Conservation (phyloP, 2,888 invertebrate species). For the Ceramica pisi region DNA sequence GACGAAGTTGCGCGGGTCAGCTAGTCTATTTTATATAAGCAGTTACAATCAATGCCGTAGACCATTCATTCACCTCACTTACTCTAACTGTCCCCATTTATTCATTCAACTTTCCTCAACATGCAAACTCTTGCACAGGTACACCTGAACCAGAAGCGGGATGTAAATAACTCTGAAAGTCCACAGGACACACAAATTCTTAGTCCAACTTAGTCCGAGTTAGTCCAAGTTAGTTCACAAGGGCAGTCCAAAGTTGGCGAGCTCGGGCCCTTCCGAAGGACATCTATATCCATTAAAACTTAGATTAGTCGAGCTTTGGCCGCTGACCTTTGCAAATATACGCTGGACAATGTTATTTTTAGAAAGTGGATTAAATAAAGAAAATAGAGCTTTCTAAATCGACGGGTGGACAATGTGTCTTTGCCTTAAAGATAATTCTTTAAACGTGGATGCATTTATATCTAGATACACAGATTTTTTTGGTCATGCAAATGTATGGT, state of each 20-base stretch:
- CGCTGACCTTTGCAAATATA: constrained; percentile 46
- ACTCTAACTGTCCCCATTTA: not conserved
- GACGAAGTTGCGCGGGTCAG: no score
- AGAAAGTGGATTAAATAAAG: constrained; percentile 19
- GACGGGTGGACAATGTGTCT: not conserved
- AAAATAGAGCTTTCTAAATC: constrained; percentile 8
- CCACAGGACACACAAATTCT: constrained; percentile 46
- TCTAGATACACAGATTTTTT: no score
- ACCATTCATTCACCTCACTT: not conserved
- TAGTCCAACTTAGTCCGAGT: constrained; percentile 51
- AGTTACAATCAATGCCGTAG: not conserved
- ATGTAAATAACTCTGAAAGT: constrained; percentile 48
- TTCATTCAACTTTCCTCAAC: not conserved
- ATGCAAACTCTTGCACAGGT: constrained; percentile 5
- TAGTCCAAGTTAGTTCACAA: constrained; percentile 45
- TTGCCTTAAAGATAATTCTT: not conserved
- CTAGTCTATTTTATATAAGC: no score
- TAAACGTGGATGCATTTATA: not conserved
- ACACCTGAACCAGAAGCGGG: constrained; percentile 23
- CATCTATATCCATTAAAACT: constrained; percentile 68
- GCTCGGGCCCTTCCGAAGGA: constrained; percentile 45
- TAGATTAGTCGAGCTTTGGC: constrained; percentile 55
- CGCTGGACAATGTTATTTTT: constrained; percentile 44
- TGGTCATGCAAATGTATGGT: no score
- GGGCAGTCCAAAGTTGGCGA: constrained; percentile 46